Evolutionary conservation across 2,797 vertebrate species (phyloP).

Genomic region (Perodicticus potto): DNA sequence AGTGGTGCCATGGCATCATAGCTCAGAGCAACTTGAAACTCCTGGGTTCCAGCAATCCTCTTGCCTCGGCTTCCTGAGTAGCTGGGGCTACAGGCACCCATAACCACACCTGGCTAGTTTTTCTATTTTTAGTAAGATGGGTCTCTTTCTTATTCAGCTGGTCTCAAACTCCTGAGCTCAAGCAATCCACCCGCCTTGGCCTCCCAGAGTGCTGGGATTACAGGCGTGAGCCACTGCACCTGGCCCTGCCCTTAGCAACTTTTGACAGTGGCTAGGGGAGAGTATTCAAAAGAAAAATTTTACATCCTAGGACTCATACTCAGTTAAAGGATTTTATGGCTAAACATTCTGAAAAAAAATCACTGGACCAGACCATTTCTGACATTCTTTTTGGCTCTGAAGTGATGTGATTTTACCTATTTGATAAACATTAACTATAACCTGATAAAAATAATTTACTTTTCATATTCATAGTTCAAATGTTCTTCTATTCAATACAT

Average conservation of each 20-base stretch:
- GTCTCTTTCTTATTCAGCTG: no score
- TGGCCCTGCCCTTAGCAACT: not conserved
- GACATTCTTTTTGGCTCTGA: not conserved
- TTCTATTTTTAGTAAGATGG: no score
- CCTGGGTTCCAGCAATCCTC: no score
- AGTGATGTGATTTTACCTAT: conserved; percentile 33
- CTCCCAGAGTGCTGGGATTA: no score
- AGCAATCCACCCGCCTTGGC: no score
- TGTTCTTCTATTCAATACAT: not conserved
- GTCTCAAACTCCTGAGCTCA: no score
- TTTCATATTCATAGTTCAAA: not conserved
- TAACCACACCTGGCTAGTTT: no score
- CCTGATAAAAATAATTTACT: not conserved
- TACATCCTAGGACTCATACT: not conserved
- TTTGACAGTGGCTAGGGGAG: not conserved
- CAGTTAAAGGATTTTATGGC: not conserved
- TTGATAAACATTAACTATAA: not conserved
- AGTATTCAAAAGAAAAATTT: not conserved
- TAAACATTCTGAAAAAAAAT: conserved; percentile 1
- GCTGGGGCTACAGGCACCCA: no score
- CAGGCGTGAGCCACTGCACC: no score
- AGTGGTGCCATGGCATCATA: no score
- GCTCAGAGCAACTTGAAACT: no score
- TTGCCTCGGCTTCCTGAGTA: no score
- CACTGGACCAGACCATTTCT: not conserved